Evolutionary conservation across 2,797 vertebrate genomes (phyloP), one percentile per base, ranked within the genome.

Genomic region (Aldrovandia affinis): DNA sequence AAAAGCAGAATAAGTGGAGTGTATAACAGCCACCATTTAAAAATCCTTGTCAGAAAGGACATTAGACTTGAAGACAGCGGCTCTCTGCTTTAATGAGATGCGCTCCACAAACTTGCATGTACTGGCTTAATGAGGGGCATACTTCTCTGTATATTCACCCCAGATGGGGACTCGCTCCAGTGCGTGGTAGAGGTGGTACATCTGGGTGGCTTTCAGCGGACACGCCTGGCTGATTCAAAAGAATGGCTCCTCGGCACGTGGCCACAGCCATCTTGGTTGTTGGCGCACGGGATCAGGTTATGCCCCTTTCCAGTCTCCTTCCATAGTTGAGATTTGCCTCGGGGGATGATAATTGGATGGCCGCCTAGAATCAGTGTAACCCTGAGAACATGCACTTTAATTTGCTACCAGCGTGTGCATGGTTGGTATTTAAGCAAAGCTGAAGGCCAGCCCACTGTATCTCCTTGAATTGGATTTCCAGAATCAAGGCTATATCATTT

Each of bases 311-410:
- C 47, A 22, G 30, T 28, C 22, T 33, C 54, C 9, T 47, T 79
- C 25, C 20, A 18, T 25, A 33, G 39, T 4, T 4, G 28, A 79
- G 75, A 83, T 36, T 78, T 33, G 42, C 18, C 82, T 44, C 55
- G 39, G 42, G 28, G 55, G 28, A 25, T 47, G 6, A 33, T 78
- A 65, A 78, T 61, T 30, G 73, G 55, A 85, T 44, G 20, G 44
- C 59, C 50, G 65, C 39, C 20, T 18, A 20, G 39, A 50, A 44
- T 52, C 22, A 82, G 33, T 44, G 75, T 30, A 50, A 63, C 39
- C 54, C 44, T 30, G 20, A 36, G 42, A 82, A 61, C 55, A 78
- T 50, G 75, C 39, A 59, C 33, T 70, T 36, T 33, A 85, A 82
- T 78, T 85, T 63, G 30, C 80, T 57, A 81, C 42, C 33, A 33